phyloP scores from a whole-genome alignment of 2,888 invertebrate species.

The Hemicrepidius hirtus region DNA sequence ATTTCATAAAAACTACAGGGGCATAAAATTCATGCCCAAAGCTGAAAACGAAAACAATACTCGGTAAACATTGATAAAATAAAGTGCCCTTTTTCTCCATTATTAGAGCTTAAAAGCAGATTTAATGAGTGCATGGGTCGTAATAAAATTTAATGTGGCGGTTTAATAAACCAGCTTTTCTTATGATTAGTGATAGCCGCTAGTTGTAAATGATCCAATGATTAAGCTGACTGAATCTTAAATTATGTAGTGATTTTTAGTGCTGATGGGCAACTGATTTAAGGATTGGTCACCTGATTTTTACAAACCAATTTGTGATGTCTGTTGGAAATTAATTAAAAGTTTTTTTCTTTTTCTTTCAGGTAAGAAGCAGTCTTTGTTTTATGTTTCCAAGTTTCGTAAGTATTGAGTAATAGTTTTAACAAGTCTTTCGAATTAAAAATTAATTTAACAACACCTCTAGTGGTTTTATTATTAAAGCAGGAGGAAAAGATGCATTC shows the following conservation, averaged over 20 bases:
- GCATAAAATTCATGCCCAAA: not conserved
- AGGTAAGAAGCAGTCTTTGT: too few relatives aligned
- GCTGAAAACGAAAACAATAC: slow-evolving; percentile 6
- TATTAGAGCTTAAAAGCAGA: slow-evolving; percentile 16
- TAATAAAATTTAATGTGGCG: slow-evolving; percentile 38
- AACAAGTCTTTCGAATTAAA: too few relatives aligned
- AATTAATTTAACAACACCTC: too few relatives aligned
- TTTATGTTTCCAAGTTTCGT: too few relatives aligned
- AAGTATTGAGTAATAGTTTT: too few relatives aligned
- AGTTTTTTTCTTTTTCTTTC: too few relatives aligned
- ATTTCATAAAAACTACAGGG: too few relatives aligned
- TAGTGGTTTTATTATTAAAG: too few relatives aligned
- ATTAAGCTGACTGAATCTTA: slow-evolving; percentile 17
- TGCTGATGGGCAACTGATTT: slow-evolving; percentile 14
- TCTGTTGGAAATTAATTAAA: not conserved
- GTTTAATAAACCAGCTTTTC: slow-evolving; percentile 29
- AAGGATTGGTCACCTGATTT: not conserved
- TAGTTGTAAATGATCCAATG: slow-evolving; percentile 20
- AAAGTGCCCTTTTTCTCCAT: slow-evolving; percentile 19
- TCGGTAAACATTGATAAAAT: slow-evolving; percentile 9
- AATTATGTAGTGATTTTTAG: slow-evolving; percentile 26
- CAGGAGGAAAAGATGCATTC: too few relatives aligned
- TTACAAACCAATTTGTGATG: slow-evolving; percentile 8
- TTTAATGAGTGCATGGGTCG: slow-evolving; percentile 30
- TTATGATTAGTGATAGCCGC: slow-evolving; percentile 35